phyloP scores from a whole-genome alignment of 1,140 invertebrate species.

The Philotrypesis tridentata region DNA sequence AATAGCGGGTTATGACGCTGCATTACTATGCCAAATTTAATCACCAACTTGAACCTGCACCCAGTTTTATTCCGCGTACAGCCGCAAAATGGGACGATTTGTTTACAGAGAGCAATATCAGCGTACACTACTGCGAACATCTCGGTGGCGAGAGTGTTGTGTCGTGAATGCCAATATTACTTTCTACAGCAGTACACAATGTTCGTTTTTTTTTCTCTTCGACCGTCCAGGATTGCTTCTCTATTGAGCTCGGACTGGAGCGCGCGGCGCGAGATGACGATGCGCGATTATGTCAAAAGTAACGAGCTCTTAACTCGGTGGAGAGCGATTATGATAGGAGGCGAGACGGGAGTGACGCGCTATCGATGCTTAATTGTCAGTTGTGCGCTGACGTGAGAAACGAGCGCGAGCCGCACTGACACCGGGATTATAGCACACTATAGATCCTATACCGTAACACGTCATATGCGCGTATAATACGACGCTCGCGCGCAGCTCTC shows the following conservation, averaged over 20 bases:
- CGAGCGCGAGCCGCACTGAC: background rate
- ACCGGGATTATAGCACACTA: background rate
- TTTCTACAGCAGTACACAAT: background rate
- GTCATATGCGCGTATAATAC: background rate
- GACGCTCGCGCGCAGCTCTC: too few relatives aligned
- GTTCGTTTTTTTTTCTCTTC: background rate
- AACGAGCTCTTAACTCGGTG: conserved; percentile 5
- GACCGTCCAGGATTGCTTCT: too few relatives aligned
- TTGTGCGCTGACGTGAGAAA: conserved; percentile 17
- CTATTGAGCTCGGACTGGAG: background rate
- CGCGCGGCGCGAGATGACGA: background rate
- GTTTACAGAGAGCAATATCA: too few relatives aligned
- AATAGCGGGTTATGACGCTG: too few relatives aligned
- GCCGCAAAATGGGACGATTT: too few relatives aligned
- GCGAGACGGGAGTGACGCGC: conserved; percentile 7
- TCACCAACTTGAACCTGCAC: too few relatives aligned
- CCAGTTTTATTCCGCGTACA: too few relatives aligned
- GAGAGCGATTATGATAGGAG: conserved; percentile 10
- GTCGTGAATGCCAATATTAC: background rate
- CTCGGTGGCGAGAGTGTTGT: too few relatives aligned
- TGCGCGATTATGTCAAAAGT: conserved; percentile 24
- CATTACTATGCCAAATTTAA: too few relatives aligned
- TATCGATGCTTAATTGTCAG: conserved; percentile 17
- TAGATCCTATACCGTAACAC: background rate
- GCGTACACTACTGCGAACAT: too few relatives aligned